Evolutionary conservation across 2,888 invertebrate species (phyloP), one percentile per base, ranked within the genome.

Genomic region (Caenorhabditis sp.): DNA sequence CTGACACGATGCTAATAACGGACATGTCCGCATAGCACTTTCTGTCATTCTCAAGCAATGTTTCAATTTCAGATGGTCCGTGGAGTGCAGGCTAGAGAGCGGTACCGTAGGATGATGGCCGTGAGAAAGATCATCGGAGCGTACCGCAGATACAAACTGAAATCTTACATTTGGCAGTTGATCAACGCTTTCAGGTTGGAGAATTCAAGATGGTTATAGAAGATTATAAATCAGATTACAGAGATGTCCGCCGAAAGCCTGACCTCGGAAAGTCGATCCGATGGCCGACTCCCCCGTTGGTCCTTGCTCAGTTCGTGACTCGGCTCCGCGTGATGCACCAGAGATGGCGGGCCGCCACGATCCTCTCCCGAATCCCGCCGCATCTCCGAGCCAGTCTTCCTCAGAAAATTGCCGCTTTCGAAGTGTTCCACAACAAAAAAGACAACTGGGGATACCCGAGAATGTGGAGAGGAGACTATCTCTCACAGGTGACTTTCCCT

Each of bases 71-170:
- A 91, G 91, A 88, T 90, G 90, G 95, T 96, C 93, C 92, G 97
- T 84, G 98, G 95, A 24, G 92, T 92, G 1, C 88, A 94, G 24
- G 94, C 94, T 9, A 91, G 98, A 22, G 92, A 92, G 88, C 92
- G 93, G 55, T 96, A 94, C 90, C 93, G 93, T 89, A 93, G 93
- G 90, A 93, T 96, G 92, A 93, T 93, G 90, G 97, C 98, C 0
- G 94, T 95, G 0, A 90, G 94, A 82, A 90, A 91, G 71, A 96
- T 98, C 86, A 93, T 94, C 90, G 92, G 92, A 62, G 93, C 93
- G 8, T 98, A 95, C 91, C 92, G 93, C 62, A 91, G 92, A 56
- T 94, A 94, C 90, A 95, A 94, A 89, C 90, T 93, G 87, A 92
- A 93, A 43, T 90, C 92, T 35, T 95, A 95, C 89, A 90, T 95